Evolutionary conservation across 2,888 invertebrate genomes (phyloP).

Genomic region (Podabrus alpinus): DNA sequence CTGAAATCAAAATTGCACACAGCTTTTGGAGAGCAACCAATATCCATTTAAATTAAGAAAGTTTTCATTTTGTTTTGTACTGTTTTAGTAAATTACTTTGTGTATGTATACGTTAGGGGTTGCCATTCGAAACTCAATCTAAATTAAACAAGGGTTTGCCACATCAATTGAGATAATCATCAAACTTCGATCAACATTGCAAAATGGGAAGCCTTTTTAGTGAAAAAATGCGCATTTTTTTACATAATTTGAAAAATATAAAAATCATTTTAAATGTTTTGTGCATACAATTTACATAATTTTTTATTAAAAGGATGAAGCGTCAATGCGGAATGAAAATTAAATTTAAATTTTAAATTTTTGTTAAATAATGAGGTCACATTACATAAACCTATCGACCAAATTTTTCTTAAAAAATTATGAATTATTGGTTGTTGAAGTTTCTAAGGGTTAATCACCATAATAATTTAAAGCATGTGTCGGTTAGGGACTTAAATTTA

Average conservation of each 20-base stretch:
- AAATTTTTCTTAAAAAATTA: background rate
- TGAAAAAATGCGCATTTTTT: background rate
- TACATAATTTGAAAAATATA: background rate
- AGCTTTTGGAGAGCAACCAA: background rate
- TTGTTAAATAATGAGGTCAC: background rate
- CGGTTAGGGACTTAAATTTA: background rate
- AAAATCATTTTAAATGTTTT: conserved; percentile 9
- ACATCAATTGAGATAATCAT: background rate
- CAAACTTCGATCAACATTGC: background rate
- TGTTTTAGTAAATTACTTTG: background rate
- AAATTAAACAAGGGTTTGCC: background rate
- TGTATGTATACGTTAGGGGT: background rate
- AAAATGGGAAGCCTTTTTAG: background rate
- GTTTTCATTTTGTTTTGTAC: conserved; percentile 1
- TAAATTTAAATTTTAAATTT: conserved; percentile 12
- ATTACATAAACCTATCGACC: background rate
- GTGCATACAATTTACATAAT: conserved; percentile 7
- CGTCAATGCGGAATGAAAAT: background rate
- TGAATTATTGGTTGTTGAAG: background rate
- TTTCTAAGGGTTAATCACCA: background rate
- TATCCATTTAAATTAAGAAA: conserved; percentile 16
- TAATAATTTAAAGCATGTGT: background rate
- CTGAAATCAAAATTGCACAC: background rate
- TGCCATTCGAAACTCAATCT: background rate
- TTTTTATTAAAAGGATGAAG: conserved; percentile 12